Conservation (phyloP, 1,140 invertebrate genomes). For the Steinernema khuongi region DNA sequence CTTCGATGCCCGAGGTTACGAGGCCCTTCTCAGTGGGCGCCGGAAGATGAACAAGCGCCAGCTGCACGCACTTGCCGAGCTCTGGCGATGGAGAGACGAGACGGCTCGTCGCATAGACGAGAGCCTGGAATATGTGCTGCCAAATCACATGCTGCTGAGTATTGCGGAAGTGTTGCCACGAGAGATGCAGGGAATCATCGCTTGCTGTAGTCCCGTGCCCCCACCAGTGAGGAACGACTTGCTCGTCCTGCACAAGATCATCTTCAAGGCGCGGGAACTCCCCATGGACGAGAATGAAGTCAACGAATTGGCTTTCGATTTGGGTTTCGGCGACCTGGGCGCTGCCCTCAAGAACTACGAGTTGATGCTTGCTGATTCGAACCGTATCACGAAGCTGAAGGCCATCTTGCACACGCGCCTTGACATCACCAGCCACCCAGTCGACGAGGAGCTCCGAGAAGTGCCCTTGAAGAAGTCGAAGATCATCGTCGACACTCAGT, state of each 20-base stretch:
- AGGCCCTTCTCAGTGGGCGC: slow-evolving; percentile 70
- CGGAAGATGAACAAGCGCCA: slow-evolving; percentile 80
- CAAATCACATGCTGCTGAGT: slow-evolving; percentile 88
- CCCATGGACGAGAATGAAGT: slow-evolving; percentile 18
- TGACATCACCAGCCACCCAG: neutral
- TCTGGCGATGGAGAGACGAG: slow-evolving; percentile 82
- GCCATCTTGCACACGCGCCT: slow-evolving; percentile 10
- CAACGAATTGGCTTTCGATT: neutral
- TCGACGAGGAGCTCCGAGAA: slow-evolving; percentile 23
- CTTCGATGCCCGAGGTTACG: slow-evolving; percentile 70
- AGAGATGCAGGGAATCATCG: slow-evolving; percentile 84
- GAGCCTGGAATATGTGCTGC: slow-evolving; percentile 80
- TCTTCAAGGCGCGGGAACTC: slow-evolving; percentile 27
- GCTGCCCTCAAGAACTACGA: slow-evolving; percentile 18
- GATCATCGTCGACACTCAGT: neutral
- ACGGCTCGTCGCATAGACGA: slow-evolving; percentile 83
- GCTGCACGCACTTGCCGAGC: slow-evolving; percentile 72
- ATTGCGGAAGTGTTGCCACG: slow-evolving; percentile 82
- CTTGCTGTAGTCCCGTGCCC: slow-evolving; percentile 87
- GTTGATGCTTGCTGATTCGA: slow-evolving; percentile 24
- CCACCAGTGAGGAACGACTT: slow-evolving; percentile 75
- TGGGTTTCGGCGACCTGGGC: neutral
- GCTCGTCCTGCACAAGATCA: slow-evolving; percentile 66
- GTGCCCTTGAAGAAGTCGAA: neutral
- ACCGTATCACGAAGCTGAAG: slow-evolving; percentile 31